Evolutionary conservation across 1,140 invertebrate species (phyloP).

Genomic region (Oncopeltus fasciatus): DNA sequence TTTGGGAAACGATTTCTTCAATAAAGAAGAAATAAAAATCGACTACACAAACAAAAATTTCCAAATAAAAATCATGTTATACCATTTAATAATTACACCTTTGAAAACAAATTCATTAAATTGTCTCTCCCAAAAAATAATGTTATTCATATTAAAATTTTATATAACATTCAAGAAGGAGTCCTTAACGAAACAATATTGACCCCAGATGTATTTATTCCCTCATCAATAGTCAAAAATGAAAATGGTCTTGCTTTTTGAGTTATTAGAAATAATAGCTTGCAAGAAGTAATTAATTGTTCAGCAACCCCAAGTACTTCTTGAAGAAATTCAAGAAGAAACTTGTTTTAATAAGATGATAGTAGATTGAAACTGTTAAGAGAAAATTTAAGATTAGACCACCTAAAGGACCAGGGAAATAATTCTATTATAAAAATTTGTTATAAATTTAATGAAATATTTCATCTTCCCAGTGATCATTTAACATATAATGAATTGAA

Average conservation of each 20-base stretch:
- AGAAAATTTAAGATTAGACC: not conserved
- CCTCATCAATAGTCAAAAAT: not conserved
- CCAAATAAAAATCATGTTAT: not conserved
- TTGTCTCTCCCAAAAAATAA: not conserved
- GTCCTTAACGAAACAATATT: not conserved
- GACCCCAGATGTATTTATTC: not conserved
- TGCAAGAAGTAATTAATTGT: not conserved
- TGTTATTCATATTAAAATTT: not conserved
- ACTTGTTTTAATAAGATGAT: not conserved
- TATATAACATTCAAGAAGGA: not conserved
- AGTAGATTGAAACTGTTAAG: not conserved
- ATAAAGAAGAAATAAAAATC: no score
- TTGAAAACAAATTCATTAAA: not conserved
- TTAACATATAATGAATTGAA: not conserved
- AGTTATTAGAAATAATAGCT: not conserved
- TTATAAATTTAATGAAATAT: not conserved
- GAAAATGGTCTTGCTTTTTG: not conserved
- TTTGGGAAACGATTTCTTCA: no score
- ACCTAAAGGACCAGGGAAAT: not conserved
- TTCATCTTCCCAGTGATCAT: not conserved
- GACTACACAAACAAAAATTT: no score
- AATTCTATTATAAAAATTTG: not conserved
- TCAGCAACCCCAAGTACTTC: not conserved
- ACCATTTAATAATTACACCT: not conserved
- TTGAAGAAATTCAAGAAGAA: not conserved